Percentiles rank a stretch among this genome's conserved stretches.
Conservation (phyloP, 2,888 invertebrate genomes). For the Parelbella ahira region DNA sequence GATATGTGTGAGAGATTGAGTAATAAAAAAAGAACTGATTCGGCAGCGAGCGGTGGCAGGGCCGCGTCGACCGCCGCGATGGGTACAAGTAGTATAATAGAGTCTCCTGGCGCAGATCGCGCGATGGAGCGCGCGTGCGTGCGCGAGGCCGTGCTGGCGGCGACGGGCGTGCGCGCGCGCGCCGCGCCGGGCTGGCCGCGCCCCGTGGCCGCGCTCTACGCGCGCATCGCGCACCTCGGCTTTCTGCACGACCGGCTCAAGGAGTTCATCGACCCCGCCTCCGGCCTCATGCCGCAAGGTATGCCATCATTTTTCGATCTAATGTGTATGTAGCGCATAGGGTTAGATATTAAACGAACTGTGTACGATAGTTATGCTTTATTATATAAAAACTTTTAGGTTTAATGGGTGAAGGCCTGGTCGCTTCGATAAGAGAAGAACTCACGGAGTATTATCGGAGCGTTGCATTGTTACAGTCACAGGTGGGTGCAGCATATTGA, state of each 20-base stretch:
- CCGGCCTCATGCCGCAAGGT: conserved; percentile 82
- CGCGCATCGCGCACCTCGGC: conserved; percentile 92
- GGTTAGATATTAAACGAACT: too few relatives aligned
- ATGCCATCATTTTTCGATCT: too few relatives aligned
- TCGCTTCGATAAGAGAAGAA: conserved; percentile 90
- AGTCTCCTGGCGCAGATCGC: conserved; percentile 34
- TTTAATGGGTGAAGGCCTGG: conserved; percentile 91
- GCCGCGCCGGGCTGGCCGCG: conserved; percentile 63
- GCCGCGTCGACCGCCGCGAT: too few relatives aligned
- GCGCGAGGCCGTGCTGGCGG: conserved; percentile 90
- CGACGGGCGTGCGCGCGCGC: conserved; percentile 93
- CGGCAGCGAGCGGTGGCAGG: too few relatives aligned
- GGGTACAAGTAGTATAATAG: too few relatives aligned
- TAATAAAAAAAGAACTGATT: too few relatives aligned
- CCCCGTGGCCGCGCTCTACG: conserved; percentile 83
- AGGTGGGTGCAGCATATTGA: conserved; percentile 69
- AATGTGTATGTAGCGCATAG: too few relatives aligned
- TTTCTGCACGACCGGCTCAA: conserved; percentile 91
- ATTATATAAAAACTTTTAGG: too few relatives aligned
- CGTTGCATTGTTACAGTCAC: conserved; percentile 92
- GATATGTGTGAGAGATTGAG: too few relatives aligned
- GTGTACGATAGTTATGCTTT: too few relatives aligned
- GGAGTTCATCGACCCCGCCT: conserved; percentile 88
- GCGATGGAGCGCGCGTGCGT: conserved; percentile 65
- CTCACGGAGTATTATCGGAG: conserved; percentile 93